A percentile compares a stretch with the other conserved stretches of the same genome.
Conservation (phyloP, 1,140 invertebrate genomes). For the Orussus abietinus region DNA sequence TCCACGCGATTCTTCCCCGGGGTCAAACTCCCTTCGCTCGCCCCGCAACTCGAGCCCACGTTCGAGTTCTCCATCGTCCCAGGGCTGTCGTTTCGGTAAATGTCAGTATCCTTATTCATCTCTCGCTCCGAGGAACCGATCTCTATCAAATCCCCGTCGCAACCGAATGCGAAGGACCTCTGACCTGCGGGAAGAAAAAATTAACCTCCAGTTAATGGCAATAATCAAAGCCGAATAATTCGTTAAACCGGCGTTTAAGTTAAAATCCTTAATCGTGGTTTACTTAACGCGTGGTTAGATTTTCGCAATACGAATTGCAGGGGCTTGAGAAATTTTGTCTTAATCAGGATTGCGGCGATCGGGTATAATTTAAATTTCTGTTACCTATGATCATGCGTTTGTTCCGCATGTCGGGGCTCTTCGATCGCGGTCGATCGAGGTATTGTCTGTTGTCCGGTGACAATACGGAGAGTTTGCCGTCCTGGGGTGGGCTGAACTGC, state of each 20-base stretch:
- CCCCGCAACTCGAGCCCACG: neutral
- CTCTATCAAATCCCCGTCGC: slow-evolving; percentile 56
- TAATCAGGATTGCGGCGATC: no score
- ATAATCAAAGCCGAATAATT: neutral
- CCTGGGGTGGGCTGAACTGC: slow-evolving; percentile 24
- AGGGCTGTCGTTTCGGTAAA: slow-evolving; percentile 11
- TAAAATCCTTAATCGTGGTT: no score
- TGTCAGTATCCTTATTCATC: no score
- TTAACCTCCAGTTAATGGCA: neutral
- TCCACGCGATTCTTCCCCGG: no score
- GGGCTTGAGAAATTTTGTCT: no score
- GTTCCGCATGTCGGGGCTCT: slow-evolving; percentile 50
- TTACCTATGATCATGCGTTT: slow-evolving; percentile 52
- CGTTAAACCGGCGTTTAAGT: no score
- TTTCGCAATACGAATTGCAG: slow-evolving; percentile 3
- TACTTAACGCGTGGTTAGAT: neutral
- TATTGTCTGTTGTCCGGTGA: slow-evolving; percentile 57
- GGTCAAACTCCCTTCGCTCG: neutral
- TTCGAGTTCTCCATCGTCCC: slow-evolving; percentile 3
- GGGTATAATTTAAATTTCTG: no score
- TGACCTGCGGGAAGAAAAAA: slow-evolving; percentile 44
- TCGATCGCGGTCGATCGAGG: slow-evolving; percentile 52
- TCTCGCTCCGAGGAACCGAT: slow-evolving; percentile 26
- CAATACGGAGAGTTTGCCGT: slow-evolving; percentile 44
- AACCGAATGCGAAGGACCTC: slow-evolving; percentile 54